Evolutionary conservation across 2,113 vertebrate genomes (phyloP), one percentile per base, ranked within the genome.

Genomic region (Menidia beryllina): DNA sequence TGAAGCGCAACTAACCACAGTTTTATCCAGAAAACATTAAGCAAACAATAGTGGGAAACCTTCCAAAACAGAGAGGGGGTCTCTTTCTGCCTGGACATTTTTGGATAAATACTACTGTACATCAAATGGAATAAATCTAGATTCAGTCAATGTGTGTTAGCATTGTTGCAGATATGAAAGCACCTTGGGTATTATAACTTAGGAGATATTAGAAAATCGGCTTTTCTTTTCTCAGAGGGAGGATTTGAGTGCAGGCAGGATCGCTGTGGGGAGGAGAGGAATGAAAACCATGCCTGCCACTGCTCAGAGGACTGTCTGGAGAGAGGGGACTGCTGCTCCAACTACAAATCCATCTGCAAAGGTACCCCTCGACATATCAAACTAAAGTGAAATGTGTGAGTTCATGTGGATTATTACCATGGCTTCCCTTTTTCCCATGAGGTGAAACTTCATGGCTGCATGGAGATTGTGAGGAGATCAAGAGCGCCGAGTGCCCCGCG

Each of bases 241-340:
- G 96, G 96, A 34, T 99, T 98, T 83, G 95, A 98, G 86, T 99
- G 98, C 76, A 93, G 90, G 0, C 93, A 88, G 77, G 95, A 96
- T 30, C 95, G 97, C 30, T 99, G 98, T 25, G 95, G 95, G 41
- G 97, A 98, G 90, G 80, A 86, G 39, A 93, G 97, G 72, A 95
- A 95, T 10, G 94, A 95, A 13, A 93, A 97, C 10, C 91, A 95
- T 38, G 96, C 96, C 27, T 99, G 98, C 69, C 97, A 98, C 85
- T 99, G 98, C 86, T 98, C 97, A 0, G 95, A 96, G 14, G 98
- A 98, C 91, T 99, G 98, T 79, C 54, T 98, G 92, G 90, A 92
- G 60, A 91, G 75, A 67, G 95, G 96, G 66, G 98, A 99, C 93
- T 99, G 98, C 84, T 99, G 98, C 71, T 95, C 96, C 72, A 99